Evolutionary conservation across 2,888 invertebrate species (phyloP).

Genomic region (Heliconius aoede): DNA sequence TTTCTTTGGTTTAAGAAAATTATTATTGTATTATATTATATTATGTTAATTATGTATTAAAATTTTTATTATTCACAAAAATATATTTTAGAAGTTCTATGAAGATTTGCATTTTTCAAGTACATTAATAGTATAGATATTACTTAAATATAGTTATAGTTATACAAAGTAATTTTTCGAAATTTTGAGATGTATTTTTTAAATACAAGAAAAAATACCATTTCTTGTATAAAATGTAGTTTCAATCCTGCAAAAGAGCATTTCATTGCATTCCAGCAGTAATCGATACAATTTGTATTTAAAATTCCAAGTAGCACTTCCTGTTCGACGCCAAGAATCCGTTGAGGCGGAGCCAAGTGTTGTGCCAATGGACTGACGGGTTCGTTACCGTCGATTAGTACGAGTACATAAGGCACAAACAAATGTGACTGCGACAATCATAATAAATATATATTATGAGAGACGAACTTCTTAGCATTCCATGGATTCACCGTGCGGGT

Average conservation of each 20-base stretch:
- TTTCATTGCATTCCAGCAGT: neutral
- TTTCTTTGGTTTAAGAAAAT: neutral
- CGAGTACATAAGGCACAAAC: neutral
- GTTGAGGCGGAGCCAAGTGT: slow-evolving; percentile 30
- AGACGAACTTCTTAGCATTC: too few species aligned
- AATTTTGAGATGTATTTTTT: too few species aligned
- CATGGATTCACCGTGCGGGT: too few species aligned
- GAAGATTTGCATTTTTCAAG: too few species aligned
- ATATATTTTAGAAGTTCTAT: too few species aligned
- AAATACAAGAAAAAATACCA: neutral
- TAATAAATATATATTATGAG: too few species aligned
- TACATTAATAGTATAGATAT: too few species aligned
- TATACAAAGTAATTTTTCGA: too few species aligned
- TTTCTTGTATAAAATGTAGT: neutral
- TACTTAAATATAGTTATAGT: too few species aligned
- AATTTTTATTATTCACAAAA: too few species aligned
- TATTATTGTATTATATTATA: neutral
- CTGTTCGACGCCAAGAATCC: slow-evolving; percentile 8
- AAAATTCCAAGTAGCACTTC: slow-evolving; percentile 21
- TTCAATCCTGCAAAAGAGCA: slow-evolving; percentile 10
- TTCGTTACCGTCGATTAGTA: slow-evolving; percentile 28
- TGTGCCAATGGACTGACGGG: slow-evolving; percentile 28
- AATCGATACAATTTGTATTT: slow-evolving; percentile 23
- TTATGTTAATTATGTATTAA: neutral
- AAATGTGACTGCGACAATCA: neutral